Evolutionary conservation across 2,888 invertebrate genomes (phyloP).

Genomic region (Microctonus brassicae): DNA sequence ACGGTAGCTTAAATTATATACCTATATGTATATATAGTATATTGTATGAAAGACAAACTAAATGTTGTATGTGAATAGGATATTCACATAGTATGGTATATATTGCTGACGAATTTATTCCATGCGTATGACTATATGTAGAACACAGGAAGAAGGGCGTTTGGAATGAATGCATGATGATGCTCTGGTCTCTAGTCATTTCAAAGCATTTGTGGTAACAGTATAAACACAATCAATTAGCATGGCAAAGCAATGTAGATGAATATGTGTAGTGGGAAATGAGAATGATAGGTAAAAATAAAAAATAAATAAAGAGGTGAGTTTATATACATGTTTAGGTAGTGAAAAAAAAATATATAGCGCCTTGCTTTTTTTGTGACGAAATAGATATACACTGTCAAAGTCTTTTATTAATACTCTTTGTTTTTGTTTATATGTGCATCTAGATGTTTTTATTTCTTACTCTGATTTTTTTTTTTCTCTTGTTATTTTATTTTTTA

Average conservation of each 20-base stretch:
- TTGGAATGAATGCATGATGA: slow-evolving; percentile 57
- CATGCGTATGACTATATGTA: neutral
- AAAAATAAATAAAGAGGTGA: neutral
- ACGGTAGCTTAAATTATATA: too few relatives aligned
- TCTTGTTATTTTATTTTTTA: neutral
- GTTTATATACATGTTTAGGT: neutral
- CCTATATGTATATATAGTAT: neutral
- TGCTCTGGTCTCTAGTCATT: slow-evolving; percentile 50
- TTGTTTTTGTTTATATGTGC: neutral
- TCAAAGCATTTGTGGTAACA: slow-evolving; percentile 54
- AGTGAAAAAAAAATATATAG: too few relatives aligned
- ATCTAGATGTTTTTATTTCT: neutral
- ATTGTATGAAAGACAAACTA: slow-evolving; percentile 19
- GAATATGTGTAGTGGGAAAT: slow-evolving; percentile 6
- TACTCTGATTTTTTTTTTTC: neutral
- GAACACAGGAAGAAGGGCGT: slow-evolving; percentile 32
- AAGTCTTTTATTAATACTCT: too few relatives aligned
- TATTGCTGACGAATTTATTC: neutral
- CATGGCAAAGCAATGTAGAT: slow-evolving; percentile 51
- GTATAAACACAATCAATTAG: slow-evolving; percentile 60
- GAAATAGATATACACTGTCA: neutral
- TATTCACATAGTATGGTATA: neutral
- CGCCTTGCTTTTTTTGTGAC: neutral
- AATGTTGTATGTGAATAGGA: neutral
- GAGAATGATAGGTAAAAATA: neutral